These are phyloP conservation scores for Lochmaea capreae DNA, from an alignment of 2,888 invertebrate genomes.

Conservation along the genomic window DNA sequence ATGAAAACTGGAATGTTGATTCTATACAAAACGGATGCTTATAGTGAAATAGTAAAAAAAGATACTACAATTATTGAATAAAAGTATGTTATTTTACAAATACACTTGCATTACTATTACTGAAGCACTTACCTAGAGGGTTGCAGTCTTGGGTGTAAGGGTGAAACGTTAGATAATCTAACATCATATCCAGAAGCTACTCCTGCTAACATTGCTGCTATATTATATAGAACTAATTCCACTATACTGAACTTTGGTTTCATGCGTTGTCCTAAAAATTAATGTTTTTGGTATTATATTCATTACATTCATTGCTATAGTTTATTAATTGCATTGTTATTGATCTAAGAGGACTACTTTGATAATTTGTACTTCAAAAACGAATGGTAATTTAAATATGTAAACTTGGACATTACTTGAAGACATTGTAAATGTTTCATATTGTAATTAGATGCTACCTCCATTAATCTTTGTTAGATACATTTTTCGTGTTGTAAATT, in stretches of 20 bases:
- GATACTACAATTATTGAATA: no score
- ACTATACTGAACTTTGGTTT: slow-evolving; percentile 79
- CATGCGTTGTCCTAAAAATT: slow-evolving; percentile 66
- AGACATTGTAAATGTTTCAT: no score
- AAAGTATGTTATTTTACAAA: background rate
- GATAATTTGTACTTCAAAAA: no score
- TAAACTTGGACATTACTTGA: no score
- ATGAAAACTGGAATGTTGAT: no score
- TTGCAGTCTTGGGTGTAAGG: slow-evolving; percentile 83
- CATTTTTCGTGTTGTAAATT: no score
- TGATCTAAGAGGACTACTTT: slow-evolving; percentile 9
- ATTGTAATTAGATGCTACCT: no score
- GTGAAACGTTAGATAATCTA: slow-evolving; percentile 86
- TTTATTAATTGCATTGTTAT: slow-evolving; percentile 10
- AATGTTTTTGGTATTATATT: background rate
- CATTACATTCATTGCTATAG: background rate
- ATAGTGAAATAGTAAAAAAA: no score
- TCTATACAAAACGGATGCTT: no score
- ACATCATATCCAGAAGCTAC: slow-evolving; percentile 95
- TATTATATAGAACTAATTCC: slow-evolving; percentile 87
- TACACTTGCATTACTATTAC: background rate
- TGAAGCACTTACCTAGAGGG: slow-evolving; percentile 71
- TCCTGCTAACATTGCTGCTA: slow-evolving; percentile 90
- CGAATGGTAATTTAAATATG: no score
- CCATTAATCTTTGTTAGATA: no score